Conservation (phyloP, 2,888 invertebrate genomes). For the Spatulosminthurus flaviceps region DNA sequence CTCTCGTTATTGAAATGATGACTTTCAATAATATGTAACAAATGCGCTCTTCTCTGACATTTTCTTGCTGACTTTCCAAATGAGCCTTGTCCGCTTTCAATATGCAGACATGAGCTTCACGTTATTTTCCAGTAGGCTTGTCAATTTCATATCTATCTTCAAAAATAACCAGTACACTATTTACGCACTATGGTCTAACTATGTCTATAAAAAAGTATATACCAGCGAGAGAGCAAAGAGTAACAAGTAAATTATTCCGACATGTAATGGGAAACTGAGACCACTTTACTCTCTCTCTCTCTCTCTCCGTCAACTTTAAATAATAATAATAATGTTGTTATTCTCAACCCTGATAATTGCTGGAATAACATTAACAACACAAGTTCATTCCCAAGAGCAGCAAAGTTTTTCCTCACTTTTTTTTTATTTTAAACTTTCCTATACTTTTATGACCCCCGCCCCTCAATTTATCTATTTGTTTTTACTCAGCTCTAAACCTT, state of each 20-base stretch:
- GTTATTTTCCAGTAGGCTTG: background rate
- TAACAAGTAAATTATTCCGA: slow-evolving; percentile 23
- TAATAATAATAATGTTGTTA: slow-evolving; percentile 18
- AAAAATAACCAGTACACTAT: background rate
- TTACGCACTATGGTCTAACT: background rate
- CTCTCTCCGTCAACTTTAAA: background rate
- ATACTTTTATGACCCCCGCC: background rate
- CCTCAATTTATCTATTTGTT: too few relatives aligned
- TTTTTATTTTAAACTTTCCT: background rate
- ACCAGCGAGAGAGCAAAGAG: background rate
- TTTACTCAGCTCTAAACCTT: too few relatives aligned
- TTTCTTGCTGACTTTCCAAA: slow-evolving; percentile 6
- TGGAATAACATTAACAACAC: background rate
- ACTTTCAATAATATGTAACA: slow-evolving; percentile 19
- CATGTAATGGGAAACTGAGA: slow-evolving; percentile 14
- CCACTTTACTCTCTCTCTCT: background rate
- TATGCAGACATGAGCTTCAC: background rate
- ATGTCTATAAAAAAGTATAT: background rate
- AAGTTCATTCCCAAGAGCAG: slow-evolving; percentile 27
- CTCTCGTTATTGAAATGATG: slow-evolving; percentile 32
- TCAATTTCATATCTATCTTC: background rate
- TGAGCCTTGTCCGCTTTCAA: slow-evolving; percentile 17
- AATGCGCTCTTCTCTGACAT: background rate
- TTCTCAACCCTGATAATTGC: background rate
- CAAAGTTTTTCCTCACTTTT: slow-evolving; percentile 21